These are phyloP conservation scores for Cantharis lateralis DNA, from an alignment of 2,888 invertebrate species.

Conservation along the genomic window DNA sequence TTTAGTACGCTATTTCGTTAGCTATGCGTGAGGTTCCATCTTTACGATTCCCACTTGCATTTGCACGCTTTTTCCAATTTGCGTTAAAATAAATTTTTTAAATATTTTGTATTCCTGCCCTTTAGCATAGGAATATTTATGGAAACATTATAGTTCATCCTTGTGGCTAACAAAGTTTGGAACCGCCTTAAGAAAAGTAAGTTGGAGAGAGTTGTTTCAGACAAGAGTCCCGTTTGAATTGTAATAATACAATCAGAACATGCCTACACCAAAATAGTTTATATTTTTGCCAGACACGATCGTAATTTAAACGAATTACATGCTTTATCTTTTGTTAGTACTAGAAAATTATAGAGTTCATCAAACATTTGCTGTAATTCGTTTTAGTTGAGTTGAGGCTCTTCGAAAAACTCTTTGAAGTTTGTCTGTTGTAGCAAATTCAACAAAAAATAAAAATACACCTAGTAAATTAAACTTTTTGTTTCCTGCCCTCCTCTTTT, in stretches of 20 bases:
- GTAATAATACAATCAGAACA: not conserved
- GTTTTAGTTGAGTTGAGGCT: not conserved
- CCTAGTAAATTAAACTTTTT: not conserved
- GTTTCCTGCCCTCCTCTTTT: not conserved
- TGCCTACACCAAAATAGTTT: not conserved
- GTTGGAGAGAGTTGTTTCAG: not conserved
- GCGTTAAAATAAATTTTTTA: not conserved
- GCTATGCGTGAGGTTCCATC: not conserved
- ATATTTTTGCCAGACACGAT: not conserved
- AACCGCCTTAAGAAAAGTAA: not conserved
- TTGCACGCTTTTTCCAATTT: not conserved
- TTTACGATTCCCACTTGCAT: not conserved
- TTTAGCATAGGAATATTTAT: not conserved
- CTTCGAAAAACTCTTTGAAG: not conserved
- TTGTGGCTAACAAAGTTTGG: not conserved
- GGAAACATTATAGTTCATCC: not conserved
- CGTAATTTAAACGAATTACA: not conserved
- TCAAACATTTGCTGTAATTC: not conserved
- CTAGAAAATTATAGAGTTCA: not conserved
- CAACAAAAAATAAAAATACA: not conserved
- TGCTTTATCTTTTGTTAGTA: not conserved
- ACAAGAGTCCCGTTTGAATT: not conserved
- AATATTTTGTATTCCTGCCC: too few species aligned
- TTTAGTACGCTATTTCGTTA: not conserved
- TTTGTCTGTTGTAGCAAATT: not conserved